Base-by-base conservation (phyloP, 2,888 invertebrate species). In the Cephus rjabovi region DNA sequence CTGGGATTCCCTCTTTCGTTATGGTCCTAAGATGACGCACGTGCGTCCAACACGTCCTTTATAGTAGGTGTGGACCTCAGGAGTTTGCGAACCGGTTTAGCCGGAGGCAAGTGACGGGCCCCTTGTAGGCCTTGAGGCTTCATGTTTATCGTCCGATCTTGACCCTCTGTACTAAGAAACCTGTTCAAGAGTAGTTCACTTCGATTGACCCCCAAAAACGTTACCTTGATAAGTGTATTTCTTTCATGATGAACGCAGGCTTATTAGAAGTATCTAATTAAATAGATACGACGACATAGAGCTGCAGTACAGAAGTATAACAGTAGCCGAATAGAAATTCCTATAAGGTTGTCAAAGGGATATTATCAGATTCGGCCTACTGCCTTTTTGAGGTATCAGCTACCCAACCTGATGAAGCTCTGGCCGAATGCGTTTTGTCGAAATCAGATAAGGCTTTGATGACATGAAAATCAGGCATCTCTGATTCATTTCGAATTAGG, bases 91-190 rank as follows among this genome's bases (percentile, higher is more conserved):
- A 76, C 68, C 79, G 76, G 74, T 73, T 68, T 77, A 76, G 80
- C 78, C 76, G 73, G 75, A 76, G 78, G 77, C 80, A 30, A 78
- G 79, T 33, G 78, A 68, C 83, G 75, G 83, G 82, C 79, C 83
- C 76, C 83, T 84, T 71, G 78, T 76, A 78, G 79, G 81, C 84
- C 84, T 84, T 84, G 71, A 12, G 33, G 31, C 31, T 71, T 71
- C 33, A 33, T 33, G 6, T 31, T 33, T 71, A 12, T 33, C 71
- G 31, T 33, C 31, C 71, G 71, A 71, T 71, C 71, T 71, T 71
- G 31, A 71, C 33, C 33, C 71, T 33, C 71, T 31, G 15, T 71
- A 71, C 31, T 15, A 33, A 71, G 71, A 71, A 31, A 33, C 71
- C 31, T 33, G 71, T 71, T 56, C 23, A 56, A 56, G 23, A 9